phyloP scores from a whole-genome alignment of 2,113 vertebrate genomes.

The Hemibagrus wyckioides region DNA sequence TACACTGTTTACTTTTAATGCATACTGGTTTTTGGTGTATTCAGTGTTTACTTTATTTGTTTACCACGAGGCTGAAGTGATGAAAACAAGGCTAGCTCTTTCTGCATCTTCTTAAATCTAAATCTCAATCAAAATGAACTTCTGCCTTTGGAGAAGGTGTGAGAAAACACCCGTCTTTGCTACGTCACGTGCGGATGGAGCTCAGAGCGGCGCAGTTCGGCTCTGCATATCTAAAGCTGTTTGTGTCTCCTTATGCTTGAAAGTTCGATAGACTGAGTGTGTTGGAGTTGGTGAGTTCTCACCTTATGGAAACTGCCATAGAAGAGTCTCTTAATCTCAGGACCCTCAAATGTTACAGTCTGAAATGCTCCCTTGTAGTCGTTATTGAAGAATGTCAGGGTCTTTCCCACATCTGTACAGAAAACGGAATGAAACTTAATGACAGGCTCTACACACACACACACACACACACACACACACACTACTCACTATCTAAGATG shows the following conservation, averaged over 20 bases:
- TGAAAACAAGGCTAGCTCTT: neutral
- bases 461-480: neutral
- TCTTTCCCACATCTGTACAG: constrained; percentile 84
- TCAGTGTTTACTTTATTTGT: neutral
- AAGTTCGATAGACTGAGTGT: neutral
- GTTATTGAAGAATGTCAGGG: constrained; percentile 93
- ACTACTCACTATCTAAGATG: constrained; percentile 92
- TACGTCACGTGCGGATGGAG: neutral
- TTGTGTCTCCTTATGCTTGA: neutral
- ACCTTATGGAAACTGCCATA: constrained; percentile 98
- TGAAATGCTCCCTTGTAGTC: constrained; percentile 91
- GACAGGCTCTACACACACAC: constrained; percentile 7
- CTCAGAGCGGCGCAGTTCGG: neutral
- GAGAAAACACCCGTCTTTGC: neutral
- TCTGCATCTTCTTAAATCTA: neutral
- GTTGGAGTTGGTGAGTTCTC: constrained; percentile 50
- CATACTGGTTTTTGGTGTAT: neutral
- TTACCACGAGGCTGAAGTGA: neutral
- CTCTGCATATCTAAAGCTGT: neutral
- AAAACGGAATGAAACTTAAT: neutral
- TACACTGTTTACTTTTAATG: neutral
- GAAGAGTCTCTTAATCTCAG: constrained; percentile 90
- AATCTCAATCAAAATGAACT: neutral
- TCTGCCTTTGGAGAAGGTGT: neutral
- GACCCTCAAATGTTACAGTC: constrained; percentile 92